Evolutionary conservation across 2,888 invertebrate species (phyloP), one percentile per base, ranked within the genome.

Genomic region (Atherix ibis): DNA sequence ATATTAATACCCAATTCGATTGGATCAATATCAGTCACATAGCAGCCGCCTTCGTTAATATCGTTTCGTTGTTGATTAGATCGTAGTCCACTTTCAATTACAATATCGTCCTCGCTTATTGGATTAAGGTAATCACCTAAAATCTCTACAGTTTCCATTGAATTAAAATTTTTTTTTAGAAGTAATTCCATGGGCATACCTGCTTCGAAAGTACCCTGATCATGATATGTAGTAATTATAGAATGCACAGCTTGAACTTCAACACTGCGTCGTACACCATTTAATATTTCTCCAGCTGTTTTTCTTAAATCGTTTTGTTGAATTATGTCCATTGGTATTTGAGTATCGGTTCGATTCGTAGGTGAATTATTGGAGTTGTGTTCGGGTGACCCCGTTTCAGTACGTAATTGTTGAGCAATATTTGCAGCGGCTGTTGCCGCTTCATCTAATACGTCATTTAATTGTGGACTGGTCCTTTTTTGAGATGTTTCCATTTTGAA

Each of bases 91-190:
- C 81, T 80, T 53, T 83, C 84, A 41, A 76, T 68, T 6, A 79
- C 79, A 4, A 80, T 74, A 45, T 81, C 75, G 51, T 83, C 81
- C 48, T 80, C 77, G 22, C 82, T 76, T 31, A 83, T 77, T 4
- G 73, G 72, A 44, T 71, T 72, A 22, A 73, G 62, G 51, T 72
- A 73, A 63, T 72, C 72, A 67, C 66, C 39, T 66, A 57, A 29
- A 41, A 29, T 12, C n/a, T n/a, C n/a, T n/a, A n/a, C n/a, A n/a
- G n/a, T n/a, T n/a, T n/a, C n/a, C n/a, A n/a, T n/a, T n/a, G n/a
- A n/a, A n/a, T n/a, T n/a, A n/a, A n/a, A n/a, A n/a, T n/a, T n/a
- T n/a, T n/a, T n/a, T n/a, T n/a, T n/a, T n/a, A n/a, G n/a, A n/a
- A n/a, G n/a, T n/a, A n/a, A n/a, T n/a, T n/a, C n/a, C n/a, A n/a